These are phyloP conservation scores for Drosophila niveifrons DNA, from an alignment of 2,888 invertebrate genomes.

Conservation along the genomic window DNA sequence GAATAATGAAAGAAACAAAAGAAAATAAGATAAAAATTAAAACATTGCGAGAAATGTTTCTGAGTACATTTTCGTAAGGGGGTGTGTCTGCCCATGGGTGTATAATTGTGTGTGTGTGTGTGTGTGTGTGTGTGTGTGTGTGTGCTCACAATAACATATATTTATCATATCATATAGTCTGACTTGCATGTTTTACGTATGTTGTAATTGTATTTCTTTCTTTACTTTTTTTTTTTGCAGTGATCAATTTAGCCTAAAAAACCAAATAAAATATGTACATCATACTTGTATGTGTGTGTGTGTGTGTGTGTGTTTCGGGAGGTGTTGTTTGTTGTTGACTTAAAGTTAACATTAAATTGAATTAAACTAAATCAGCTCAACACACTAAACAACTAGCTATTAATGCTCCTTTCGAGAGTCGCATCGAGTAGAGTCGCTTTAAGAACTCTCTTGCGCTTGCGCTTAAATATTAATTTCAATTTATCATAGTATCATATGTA, in stretches of 20 bases:
- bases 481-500: constrained; percentile 39
- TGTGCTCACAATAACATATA: constrained; percentile 24
- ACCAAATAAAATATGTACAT: constrained; percentile 51
- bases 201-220: constrained; percentile 48
- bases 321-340: constrained; percentile 35
- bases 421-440: constrained; percentile 29
- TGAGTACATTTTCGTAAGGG: constrained; percentile 52
- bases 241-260: constrained; percentile 35
- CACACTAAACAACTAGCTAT: constrained; percentile 65
- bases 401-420: constrained; percentile 35
- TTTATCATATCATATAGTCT: constrained; percentile 41
- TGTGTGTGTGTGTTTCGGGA: constrained; percentile 12
- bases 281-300: constrained; percentile 23
- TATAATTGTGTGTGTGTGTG: constrained; percentile 11
- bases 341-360: constrained; percentile 54
- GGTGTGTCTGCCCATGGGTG: constrained; percentile 14
- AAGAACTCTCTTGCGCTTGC: constrained; percentile 36
- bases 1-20: constrained; percentile 35
- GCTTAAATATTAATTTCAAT: constrained; percentile 39
- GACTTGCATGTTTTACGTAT: constrained; percentile 69
- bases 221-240: constrained; percentile 32
- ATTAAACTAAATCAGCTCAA: constrained; percentile 78
- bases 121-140: constrained; percentile 22
- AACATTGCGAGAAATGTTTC: constrained; percentile 32
- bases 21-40: constrained; percentile 29